Evolutionary conservation across 2,797 vertebrate species (phyloP).

Genomic region (Rhynchotus rufescens): DNA sequence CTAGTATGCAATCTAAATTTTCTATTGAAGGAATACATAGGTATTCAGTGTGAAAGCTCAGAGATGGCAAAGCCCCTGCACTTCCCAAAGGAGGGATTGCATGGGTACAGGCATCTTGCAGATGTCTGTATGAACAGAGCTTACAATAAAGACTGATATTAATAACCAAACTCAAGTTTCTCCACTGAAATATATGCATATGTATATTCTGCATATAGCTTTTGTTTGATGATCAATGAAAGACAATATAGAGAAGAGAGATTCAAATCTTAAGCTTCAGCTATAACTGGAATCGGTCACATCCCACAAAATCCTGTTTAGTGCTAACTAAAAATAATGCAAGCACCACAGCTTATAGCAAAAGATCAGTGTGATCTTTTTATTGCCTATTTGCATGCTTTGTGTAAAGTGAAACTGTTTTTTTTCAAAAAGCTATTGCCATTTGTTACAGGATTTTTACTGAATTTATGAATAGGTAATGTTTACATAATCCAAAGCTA

Average conservation of each 20-base stretch:
- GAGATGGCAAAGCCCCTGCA: neutral
- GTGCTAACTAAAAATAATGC: neutral
- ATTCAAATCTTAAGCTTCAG: neutral
- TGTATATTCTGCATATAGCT: neutral
- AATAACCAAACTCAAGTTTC: neutral
- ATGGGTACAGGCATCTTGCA: rapidly evolving
- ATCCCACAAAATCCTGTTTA: neutral
- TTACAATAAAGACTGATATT: neutral
- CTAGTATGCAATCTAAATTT: neutral
- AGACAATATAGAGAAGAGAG: neutral
- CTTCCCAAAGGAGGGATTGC: neutral
- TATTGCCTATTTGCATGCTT: neutral
- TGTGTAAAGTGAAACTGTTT: neutral
- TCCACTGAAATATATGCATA: neutral
- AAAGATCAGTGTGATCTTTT: neutral
- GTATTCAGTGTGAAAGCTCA: neutral
- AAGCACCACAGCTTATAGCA: neutral
- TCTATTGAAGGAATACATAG: neutral
- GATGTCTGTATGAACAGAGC: neutral
- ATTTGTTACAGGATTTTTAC: neutral
- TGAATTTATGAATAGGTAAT: neutral
- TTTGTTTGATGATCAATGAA: neutral
- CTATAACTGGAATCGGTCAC: neutral
- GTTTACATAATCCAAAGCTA: neutral
- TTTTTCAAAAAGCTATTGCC: neutral